These are phyloP conservation scores for Eulemur rubriventer DNA, from an alignment of 2,797 vertebrate genomes.

Conservation along the genomic window DNA sequence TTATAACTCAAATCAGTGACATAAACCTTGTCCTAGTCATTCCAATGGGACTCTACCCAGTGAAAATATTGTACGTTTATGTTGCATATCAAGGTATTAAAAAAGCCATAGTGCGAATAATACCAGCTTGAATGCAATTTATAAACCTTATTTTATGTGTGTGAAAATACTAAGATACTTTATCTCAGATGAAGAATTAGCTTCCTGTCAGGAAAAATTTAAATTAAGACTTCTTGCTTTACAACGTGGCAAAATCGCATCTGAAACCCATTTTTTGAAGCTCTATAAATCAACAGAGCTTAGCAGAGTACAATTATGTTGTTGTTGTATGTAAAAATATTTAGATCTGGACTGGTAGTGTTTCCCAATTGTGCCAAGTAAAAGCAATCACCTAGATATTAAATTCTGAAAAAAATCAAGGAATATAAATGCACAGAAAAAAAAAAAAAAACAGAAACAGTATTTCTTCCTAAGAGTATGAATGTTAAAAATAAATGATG, in stretches of 20 bases:
- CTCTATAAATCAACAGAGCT: slow-evolving; percentile 50
- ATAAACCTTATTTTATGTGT: slow-evolving; percentile 40
- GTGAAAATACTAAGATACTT: slow-evolving; percentile 78
- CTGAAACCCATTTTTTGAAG: neutral
- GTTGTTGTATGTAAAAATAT: slow-evolving; percentile 63
- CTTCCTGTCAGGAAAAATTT: slow-evolving; percentile 66
- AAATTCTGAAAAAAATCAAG: slow-evolving; percentile 23
- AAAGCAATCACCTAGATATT: slow-evolving; percentile 46
- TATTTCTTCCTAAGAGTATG: slow-evolving; percentile 53
- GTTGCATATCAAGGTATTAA: slow-evolving; percentile 32
- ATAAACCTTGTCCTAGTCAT: slow-evolving; percentile 75
- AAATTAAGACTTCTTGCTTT: slow-evolving; percentile 63
- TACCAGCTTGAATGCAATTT: slow-evolving; percentile 47
- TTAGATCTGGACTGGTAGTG: neutral
- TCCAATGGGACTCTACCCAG: slow-evolving; percentile 61
- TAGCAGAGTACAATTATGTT: slow-evolving; percentile 24
- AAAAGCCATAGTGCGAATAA: slow-evolving; percentile 49
- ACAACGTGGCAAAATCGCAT: slow-evolving; percentile 9
- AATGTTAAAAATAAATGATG: slow-evolving; percentile 70
- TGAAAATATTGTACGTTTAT: slow-evolving; percentile 60
- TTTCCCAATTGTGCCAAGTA: slow-evolving; percentile 40
- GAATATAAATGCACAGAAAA: slow-evolving; percentile 34
- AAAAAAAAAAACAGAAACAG: neutral
- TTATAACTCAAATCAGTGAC: slow-evolving; percentile 51
- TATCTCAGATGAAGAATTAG: slow-evolving; percentile 75